A percentile compares a stretch with the other conserved stretches of the same genome.
Evolutionary conservation across 1,140 invertebrate genomes (phyloP).

Genomic region (Pogonus chalceus): DNA sequence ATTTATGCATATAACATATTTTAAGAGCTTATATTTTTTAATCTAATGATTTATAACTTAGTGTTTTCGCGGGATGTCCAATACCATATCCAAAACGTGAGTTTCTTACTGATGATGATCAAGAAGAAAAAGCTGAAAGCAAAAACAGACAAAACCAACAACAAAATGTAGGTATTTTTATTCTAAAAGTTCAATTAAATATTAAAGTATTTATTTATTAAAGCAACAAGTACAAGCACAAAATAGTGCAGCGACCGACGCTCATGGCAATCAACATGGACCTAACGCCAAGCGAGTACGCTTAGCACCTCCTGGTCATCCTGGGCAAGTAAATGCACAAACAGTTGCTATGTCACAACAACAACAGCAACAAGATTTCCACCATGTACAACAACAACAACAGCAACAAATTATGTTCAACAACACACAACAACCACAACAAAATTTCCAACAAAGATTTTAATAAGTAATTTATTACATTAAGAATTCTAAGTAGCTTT

Average conservation of each 20-base stretch:
- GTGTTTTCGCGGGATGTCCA: conserved; percentile 52
- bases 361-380: conserved; percentile 39
- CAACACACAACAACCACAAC: conserved; percentile 43
- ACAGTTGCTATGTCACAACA: conserved; percentile 28
- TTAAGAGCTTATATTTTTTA: conserved; percentile 9
- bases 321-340: conserved; percentile 28
- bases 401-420: conserved; percentile 54
- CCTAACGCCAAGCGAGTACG: conserved; percentile 51
- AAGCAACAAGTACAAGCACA: not conserved
- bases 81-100: conserved; percentile 99
- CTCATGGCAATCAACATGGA: conserved; percentile 36
- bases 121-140: conserved; percentile 87
- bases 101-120: conserved; percentile 95
- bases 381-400: conserved; percentile 43
- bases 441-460: conserved; percentile 54
- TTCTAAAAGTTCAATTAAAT: not conserved
- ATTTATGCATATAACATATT: conserved; percentile 6
- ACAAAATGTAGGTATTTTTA: conserved; percentile 30
- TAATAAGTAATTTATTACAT: conserved; percentile 21
- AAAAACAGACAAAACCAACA: conserved; percentile 71
- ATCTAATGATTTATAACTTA: conserved; percentile 4
- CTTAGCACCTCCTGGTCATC: conserved; percentile 33
- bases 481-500: too few relatives aligned
- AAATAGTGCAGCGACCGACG: conserved; percentile 10
- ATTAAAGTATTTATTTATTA: not conserved